Conservation (phyloP, 2,113 vertebrate species). For the Oreochromis aureus region DNA sequence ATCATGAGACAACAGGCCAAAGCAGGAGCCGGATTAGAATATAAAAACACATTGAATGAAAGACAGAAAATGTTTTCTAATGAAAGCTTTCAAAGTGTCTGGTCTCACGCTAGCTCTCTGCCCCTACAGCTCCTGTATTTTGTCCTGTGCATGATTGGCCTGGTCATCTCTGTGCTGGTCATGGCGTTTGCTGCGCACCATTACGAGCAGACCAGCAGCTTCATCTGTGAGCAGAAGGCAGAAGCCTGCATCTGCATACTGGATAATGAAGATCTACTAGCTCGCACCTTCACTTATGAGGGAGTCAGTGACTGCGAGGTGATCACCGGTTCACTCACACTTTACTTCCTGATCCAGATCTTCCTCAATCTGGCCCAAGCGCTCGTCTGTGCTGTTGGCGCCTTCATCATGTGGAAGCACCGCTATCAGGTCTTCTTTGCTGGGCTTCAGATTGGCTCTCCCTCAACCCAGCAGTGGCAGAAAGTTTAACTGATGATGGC, state of each 20-base stretch:
- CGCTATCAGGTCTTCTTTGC: constrained; percentile 94
- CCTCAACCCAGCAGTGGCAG: constrained; percentile 64
- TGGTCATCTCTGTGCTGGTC: constrained; percentile 82
- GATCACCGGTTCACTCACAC: constrained; percentile 73
- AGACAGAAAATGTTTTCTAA: not conserved
- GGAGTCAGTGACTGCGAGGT: constrained; percentile 74
- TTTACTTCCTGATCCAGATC: constrained; percentile 88
- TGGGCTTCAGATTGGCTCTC: constrained; percentile 73
- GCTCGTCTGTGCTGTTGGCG: constrained; percentile 77
- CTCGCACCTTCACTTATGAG: constrained; percentile 82
- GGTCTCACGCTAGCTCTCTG: not conserved
- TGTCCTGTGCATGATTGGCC: constrained; percentile 79
- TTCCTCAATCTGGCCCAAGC: constrained; percentile 81
- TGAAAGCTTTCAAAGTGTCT: not conserved
- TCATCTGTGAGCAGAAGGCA: constrained; percentile 64
- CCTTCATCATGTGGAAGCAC: constrained; percentile 95
- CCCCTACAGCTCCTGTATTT: constrained; percentile 85
- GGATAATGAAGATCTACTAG: constrained; percentile 78
- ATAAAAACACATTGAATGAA: not conserved
- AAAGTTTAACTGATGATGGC: constrained; percentile 69
- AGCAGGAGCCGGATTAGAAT: not conserved
- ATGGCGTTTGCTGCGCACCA: constrained; percentile 84
- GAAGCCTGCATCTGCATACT: constrained; percentile 79
- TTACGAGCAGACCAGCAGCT: constrained; percentile 72
- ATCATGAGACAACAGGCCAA: constrained; percentile 35